Conservation (phyloP, 1,140 invertebrate genomes). For the Chymomyza costata region DNA sequence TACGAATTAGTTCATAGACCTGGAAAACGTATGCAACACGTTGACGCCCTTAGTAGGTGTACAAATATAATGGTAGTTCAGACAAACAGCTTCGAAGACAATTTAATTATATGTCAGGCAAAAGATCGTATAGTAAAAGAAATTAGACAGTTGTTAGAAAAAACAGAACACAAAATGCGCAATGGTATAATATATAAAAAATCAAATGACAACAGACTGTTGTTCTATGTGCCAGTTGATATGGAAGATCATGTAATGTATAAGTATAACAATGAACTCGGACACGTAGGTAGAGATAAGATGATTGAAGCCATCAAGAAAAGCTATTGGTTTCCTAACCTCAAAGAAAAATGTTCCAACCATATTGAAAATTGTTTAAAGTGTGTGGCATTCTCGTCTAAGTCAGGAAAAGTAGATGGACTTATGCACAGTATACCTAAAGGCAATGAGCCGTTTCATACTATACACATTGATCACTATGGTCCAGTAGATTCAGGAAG, state of each 20-base stretch:
- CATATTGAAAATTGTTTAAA: slow-evolving; percentile 46
- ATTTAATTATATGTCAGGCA: slow-evolving; percentile 14
- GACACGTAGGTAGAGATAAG: slow-evolving; percentile 48
- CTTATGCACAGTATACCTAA: slow-evolving; percentile 52
- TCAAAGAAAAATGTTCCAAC: slow-evolving; percentile 43
- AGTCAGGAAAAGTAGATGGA: slow-evolving; percentile 44
- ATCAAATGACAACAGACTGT: slow-evolving; percentile 5
- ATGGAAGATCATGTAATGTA: slow-evolving; percentile 39
- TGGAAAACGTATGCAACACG: slow-evolving; percentile 61
- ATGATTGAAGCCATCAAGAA: slow-evolving; percentile 26
- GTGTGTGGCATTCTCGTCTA: slow-evolving; percentile 44
- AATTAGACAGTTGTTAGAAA: slow-evolving; percentile 8
- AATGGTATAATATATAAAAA: slow-evolving; percentile 12
- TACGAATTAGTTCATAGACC: slow-evolving; percentile 19
- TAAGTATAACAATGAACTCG: slow-evolving; percentile 46
- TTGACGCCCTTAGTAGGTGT: slow-evolving; percentile 42
- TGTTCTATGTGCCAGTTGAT: slow-evolving; percentile 45
- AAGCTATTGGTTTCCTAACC: slow-evolving; percentile 52
- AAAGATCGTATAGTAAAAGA: slow-evolving; percentile 12
- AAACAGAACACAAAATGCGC: slow-evolving; percentile 11
- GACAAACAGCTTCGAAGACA: slow-evolving; percentile 16
- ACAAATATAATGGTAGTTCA: slow-evolving; percentile 16
- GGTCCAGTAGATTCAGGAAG: slow-evolving; percentile 59
- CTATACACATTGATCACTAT: slow-evolving; percentile 51
- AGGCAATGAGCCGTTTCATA: slow-evolving; percentile 36